Evolutionary conservation across 64 coral and sea anemone genomes (phyloP).

Genomic region (Catalaphyllia jardinei): DNA sequence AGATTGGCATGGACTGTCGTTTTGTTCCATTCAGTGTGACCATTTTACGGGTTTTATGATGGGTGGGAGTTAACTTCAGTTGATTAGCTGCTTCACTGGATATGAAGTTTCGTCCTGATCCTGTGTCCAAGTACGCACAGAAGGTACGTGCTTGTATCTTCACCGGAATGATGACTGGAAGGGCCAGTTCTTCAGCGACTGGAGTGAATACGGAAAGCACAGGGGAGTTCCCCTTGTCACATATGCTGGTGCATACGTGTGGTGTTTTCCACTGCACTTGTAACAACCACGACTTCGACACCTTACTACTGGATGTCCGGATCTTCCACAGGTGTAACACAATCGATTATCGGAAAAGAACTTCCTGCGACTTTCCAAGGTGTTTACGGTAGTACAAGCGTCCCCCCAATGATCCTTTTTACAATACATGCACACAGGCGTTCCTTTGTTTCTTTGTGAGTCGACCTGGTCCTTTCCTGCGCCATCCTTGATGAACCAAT

Average conservation of each 20-base stretch:
- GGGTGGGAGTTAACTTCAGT: constrained; percentile 1
- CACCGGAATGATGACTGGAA: constrained; percentile 53
- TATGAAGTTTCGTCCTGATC: constrained; percentile 64
- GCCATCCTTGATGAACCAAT: constrained; percentile 39
- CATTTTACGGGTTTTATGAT: constrained; percentile 16
- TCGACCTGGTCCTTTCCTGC: background rate
- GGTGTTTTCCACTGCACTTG: constrained; percentile 53
- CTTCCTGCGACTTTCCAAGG: constrained; percentile 29
- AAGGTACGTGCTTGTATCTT: constrained; percentile 47
- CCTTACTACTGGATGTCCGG: constrained; percentile 31
- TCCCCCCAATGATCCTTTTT: constrained; percentile 54
- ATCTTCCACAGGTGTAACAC: constrained; percentile 52
- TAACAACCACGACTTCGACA: constrained; percentile 32
- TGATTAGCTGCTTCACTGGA: constrained; percentile 6
- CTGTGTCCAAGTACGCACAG: constrained; percentile 72
- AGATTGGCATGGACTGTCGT: constrained; percentile 48
- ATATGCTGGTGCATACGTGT: constrained; percentile 62
- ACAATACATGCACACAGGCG: constrained; percentile 44
- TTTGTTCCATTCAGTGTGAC: constrained; percentile 54
- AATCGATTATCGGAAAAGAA: constrained; percentile 48
- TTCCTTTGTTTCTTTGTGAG: background rate
- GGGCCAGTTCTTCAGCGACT: constrained; percentile 18
- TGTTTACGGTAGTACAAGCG: constrained; percentile 20
- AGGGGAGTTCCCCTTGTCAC: background rate
- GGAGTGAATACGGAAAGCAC: background rate